Base-by-base conservation (phyloP, 2,797 vertebrate genomes). In the Linurgus olivaceus region DNA sequence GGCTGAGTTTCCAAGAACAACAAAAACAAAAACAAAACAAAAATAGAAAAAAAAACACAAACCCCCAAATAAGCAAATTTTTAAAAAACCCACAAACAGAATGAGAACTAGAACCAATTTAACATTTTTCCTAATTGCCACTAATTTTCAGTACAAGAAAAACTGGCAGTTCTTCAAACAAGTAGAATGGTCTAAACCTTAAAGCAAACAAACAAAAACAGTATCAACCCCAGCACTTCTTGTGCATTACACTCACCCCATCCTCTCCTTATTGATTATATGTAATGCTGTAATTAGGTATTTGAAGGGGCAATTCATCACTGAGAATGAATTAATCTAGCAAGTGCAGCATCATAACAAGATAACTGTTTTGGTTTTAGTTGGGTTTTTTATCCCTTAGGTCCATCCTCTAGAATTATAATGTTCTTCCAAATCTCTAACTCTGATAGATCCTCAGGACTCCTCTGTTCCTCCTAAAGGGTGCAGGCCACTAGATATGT, bases 11-110 rank as follows among this genome's bases (percentile, higher is more conserved):
- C 18, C 16, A 65, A 57, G 24, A 45, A 15, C 10, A 62, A 65
- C 15, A 47, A 52, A 9, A 25, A 44, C 8, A 40, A 55, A 55
- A 66, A 31, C 38, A 38, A 40, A 40, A 40, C 31, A 61, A 38
- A 57, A 58, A 37, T 21, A 8, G 10, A 28, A 50, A 10, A 50
- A 10, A 3, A 11, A 11, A 14, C 47, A 12, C 16, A 55, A 25
- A 9, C 2, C 1, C 3, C 15, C 8, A 71, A 23, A 38, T 14
- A 40, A 25, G 33, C 14, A 65, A 86, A 21, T 19, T 42, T 17
- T 42, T 7, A 7, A 3, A 13, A 24, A n/a, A 10, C 3, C 8
- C 17, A 6, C 2, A 15, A 31, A 28, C 6, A 37, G 33, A 26
- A 37, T 16, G 10, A 31, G 6, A 78, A 14, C 7, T 31, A 38